Evolutionary conservation across 2,113 vertebrate species (phyloP).

Genomic region (Ivindomyrus marchei): DNA sequence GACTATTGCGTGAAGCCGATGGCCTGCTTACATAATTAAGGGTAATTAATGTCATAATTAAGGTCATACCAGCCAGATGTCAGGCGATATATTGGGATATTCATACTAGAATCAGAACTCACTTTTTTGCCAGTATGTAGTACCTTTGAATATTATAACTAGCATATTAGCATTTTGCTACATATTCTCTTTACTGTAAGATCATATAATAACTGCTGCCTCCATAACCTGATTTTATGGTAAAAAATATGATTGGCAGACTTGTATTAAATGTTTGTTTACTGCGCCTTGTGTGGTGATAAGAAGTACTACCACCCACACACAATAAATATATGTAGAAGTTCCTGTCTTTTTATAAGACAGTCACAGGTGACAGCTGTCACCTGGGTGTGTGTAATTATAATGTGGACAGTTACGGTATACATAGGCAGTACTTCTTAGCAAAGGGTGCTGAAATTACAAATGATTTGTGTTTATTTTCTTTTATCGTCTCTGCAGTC

Average conservation of each 20-base stretch:
- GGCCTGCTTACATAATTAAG: neutral
- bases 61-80: neutral
- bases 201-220: neutral
- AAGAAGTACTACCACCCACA: neutral
- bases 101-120: neutral
- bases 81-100: neutral
- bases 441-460: neutral
- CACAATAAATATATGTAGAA: neutral
- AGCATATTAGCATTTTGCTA: neutral
- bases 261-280: neutral
- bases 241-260: neutral
- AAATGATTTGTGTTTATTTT: neutral
- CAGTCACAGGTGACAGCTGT: neutral
- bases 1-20: neutral
- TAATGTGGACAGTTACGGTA: neutral
- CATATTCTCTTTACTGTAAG: neutral
- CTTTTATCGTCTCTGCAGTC: slow-evolving; percentile 67
- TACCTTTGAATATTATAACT: neutral
- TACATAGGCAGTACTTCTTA: neutral
- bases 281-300: neutral
- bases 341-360: neutral
- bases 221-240: neutral
- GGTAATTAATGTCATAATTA: neutral
- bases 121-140: neutral
- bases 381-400: neutral